phyloP scores from a whole-genome alignment of 1,140 invertebrate species.

The Drosophila nikananu region DNA sequence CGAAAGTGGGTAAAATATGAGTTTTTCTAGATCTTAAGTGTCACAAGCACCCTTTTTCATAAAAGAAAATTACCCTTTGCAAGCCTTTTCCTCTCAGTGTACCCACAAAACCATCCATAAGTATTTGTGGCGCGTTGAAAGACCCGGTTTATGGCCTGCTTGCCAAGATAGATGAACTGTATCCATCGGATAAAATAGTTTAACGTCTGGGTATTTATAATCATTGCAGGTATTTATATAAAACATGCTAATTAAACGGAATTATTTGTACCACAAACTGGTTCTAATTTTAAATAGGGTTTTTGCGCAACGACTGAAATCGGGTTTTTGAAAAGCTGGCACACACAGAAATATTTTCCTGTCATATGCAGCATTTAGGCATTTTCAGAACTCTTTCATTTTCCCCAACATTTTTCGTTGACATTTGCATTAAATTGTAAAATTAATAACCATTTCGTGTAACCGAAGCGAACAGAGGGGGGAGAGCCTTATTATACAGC shows the following conservation, averaged over 20 bases:
- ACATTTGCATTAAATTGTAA: conserved; percentile 57
- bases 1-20: no score
- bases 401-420: conserved; percentile 37
- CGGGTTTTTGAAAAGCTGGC: conserved; percentile 11
- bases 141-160: conserved; percentile 40
- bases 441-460: conserved; percentile 76
- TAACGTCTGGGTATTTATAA: conserved; percentile 32
- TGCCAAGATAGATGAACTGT: conserved; percentile 53
- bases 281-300: conserved; percentile 4
- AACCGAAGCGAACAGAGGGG: conserved; percentile 1
- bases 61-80: not conserved
- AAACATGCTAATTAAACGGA: conserved; percentile 29
- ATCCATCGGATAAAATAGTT: conserved; percentile 31
- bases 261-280: not conserved
- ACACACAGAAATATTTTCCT: not conserved
- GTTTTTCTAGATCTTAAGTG: not conserved
- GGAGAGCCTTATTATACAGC: conserved; percentile 6
- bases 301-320: conserved; percentile 23
- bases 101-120: conserved; percentile 6
- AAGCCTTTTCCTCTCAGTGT: not conserved
- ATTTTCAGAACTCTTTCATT: conserved; percentile 16
- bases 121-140: conserved; percentile 47
- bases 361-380: conserved; percentile 24
- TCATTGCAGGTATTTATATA: conserved; percentile 29
- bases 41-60: not conserved